Evolutionary conservation across 1,140 invertebrate genomes (phyloP), one percentile per base, ranked within the genome.

Genomic region (Apis florea): DNA sequence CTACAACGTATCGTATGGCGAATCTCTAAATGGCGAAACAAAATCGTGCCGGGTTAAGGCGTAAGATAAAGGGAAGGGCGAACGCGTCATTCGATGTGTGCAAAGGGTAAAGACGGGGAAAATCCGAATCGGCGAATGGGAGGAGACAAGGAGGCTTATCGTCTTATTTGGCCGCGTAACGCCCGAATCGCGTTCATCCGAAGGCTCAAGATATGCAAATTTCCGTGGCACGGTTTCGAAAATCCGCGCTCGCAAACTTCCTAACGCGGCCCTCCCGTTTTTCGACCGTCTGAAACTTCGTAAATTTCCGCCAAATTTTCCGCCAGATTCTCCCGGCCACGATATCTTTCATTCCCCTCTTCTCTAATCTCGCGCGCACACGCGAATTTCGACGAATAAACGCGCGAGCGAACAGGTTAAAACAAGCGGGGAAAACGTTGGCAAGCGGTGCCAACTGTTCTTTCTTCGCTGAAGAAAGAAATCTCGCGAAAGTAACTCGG

Each of bases 201-300:
- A 61, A 47, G 47, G 31, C 56, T 53, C 73, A 49, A 86, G 85
- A 84, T 87, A 87, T 87, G 85, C 82, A 87, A 87, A 87, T 87
- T 80, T 76, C 76, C 47, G 24, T 81, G 71, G 72, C 82, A 78
- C 78, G 73, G 72, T 81, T 70, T 77, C 84, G 54, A 75, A 86
- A 86, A 86, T 84, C 85, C 85, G 56, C 59, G 70, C 77, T 75
- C 63, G 0, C 31, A 40, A 86, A 87, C 64, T 84, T 69, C 54
- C 73, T 31, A 58, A 49, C 24, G 61, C 47, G 56, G 21, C 10
- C 64, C n/a, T n/a, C n/a, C 72, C 77, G 67, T 68, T 87, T 87
- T 40, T 40, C 31, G 80, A 80, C 58, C 2, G 66, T 19, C 24
- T 26, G 54, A n/a, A 86, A 86, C 83, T 86, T 77, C 21, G 67